Evolutionary conservation across 2,797 vertebrate genomes (phyloP), one percentile per base, ranked within the genome.

Genomic region (Crax fasciolata): DNA sequence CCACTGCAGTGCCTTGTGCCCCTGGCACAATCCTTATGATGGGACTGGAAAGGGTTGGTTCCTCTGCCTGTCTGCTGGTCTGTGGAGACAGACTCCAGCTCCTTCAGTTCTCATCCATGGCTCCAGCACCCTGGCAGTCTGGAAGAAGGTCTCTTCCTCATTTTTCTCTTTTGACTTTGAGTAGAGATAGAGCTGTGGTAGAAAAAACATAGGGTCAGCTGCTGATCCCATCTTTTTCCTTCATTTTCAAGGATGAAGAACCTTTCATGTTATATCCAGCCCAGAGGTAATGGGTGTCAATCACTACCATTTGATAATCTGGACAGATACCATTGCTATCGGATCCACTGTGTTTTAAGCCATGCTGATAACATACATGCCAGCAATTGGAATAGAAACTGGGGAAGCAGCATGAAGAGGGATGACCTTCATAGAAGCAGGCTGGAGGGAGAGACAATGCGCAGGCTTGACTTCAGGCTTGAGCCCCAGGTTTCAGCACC

Each of bases 271-370:
- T 54, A 25, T 1, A 1, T 75, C 38, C 58, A 68, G 10, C 54
- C 25, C 44, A 66, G 66, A 66, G 51, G 49, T 90, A 67, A 61
- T 16, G 21, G 13, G 11, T 84, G 51, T 76, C 84, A 87, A 3
- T 93, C 63, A 43, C 38, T 51, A 46, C 30, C 19, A 19, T 55
- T 73, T 87, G 83, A 82, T 92, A 82, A 84, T 44, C 59, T 76
- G 59, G 46, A 48, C 9, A 76, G 43, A 73, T 96, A 76, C 1
- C 0, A 0, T 30, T 90, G 39, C 43, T 93, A 35, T 87, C 86
- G 70, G 62, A 90, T 73, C 18, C 8, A 23, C n/a, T 62, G 35
- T 43, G 2, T 87, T 92, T 92, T 75, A 68, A 90, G 73, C 27
- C 11, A 28, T 75, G 43, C 51, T 79, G 77, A 76, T 93, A 94